Base-by-base conservation (phyloP, 2,888 invertebrate genomes). In the Drosophila pegasa region DNA sequence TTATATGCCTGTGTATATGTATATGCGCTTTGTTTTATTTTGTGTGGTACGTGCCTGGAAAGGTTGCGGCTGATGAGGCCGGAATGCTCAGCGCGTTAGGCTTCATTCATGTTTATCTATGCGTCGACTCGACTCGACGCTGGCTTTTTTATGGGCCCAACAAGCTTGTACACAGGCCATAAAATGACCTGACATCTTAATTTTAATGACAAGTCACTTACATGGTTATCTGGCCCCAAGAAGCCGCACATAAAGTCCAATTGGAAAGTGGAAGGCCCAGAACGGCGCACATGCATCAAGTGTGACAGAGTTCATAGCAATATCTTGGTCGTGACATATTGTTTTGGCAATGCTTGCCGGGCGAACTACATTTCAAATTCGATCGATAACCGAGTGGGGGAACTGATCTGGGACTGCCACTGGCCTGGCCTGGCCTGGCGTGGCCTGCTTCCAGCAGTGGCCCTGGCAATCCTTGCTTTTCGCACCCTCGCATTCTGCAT, bases 141-240 rank as follows among this genome's bases (percentile, higher is more conserved):
- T 50, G 40, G 16, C 33, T 25, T 57, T 70, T 78, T 71, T 80
- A 75, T 78, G 65, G 54, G 29, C 47, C 38, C 54, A 56, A 64
- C 62, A 63, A 59, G 78, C 66, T 59, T 66, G 75, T 69, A 37
- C 40, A 58, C 55, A 52, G 54, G 65, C 67, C 57, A 78, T 82
- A 78, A 83, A 87, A 81, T 81, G 88, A 79, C 79, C 88, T 60
- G 48, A 74, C 71, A 82, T 76, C 81, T 84, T 69, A 84, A 87
- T 76, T 85, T 82, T 79, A 87, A 87, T 83, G 82, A 85, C 86
- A 83, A 76, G 79, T 87, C 85, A 76, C 87, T 85, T 87, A 78
- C 81, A 70, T 57, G 69, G 54, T 66, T 78, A 63, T 58, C 60
- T 66, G 22, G 50, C 43, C 37, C 38, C 37, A 33, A 29, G 41